phyloP scores from a whole-genome alignment of 2,797 vertebrate species.

The Sebastiscus albofasciatus region DNA sequence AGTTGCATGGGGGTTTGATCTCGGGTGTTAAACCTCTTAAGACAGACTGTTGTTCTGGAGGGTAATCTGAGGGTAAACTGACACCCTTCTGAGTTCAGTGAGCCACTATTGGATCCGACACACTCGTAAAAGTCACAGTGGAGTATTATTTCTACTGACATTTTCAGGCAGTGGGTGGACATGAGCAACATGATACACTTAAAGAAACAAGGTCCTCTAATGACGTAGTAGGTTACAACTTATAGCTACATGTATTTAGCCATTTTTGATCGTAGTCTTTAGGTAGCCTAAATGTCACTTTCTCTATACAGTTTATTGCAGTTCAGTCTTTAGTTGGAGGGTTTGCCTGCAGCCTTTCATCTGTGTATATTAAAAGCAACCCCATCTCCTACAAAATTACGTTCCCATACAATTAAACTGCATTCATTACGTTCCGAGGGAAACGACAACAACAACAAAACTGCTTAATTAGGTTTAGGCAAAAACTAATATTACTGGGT shows the following conservation, averaged over 20 bases:
- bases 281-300: background rate
- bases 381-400: too few relatives aligned
- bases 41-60: constrained; percentile 10
- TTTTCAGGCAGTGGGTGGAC: constrained; percentile 2
- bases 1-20: background rate
- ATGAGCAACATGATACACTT: background rate
- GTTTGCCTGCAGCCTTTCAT: background rate
- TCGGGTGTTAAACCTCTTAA: constrained; percentile 38
- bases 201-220: background rate
- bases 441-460: too few relatives aligned
- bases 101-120: constrained; percentile 36
- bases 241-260: background rate
- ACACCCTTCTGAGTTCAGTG: background rate
- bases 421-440: too few relatives aligned
- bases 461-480: too few relatives aligned
- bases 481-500: too few relatives aligned
- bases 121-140: constrained; percentile 18
- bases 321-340: background rate
- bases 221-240: background rate
- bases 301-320: background rate
- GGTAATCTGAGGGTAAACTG: constrained; percentile 43
- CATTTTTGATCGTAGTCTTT: background rate
- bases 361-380: background rate
- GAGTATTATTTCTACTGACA: background rate
- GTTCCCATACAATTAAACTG: too few relatives aligned